Base-by-base conservation (phyloP, 2,113 vertebrate genomes). In the Ictalurus punctatus region DNA sequence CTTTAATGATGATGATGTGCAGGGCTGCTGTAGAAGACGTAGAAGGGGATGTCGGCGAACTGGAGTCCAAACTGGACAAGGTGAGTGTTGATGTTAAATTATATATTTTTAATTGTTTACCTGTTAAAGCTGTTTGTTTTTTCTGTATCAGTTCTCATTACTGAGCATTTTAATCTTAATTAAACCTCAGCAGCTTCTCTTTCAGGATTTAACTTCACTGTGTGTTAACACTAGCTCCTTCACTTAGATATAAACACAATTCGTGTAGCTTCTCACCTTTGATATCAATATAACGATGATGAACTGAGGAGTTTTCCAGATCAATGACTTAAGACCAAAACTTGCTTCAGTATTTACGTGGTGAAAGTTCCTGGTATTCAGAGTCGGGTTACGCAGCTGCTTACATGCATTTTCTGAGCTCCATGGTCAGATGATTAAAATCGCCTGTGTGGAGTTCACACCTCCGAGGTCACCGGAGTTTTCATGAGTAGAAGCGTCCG, bases 61-160 rank as follows among this genome's bases (percentile, higher is more conserved):
- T 90, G 83, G 89, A 90, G 63, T 87, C 86, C 61, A 90, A 87
- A 85, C 86, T 90, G 56, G 89, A 90, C 25, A 90, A 87, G 89
- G 89, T 90, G 82, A 90, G 82, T 69, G 25, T 69, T 12, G 13
- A 58, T 82, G 6, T 52, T 84, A 8, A 27, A 19, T n/a, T 0
- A 16, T n/a, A 19, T 14, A 19, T 69, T 69, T 44, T 56, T 69
- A 69, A 73, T 73, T 21, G 34, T 73, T 40, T 73, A 4, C 2
- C 12, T 30, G 65, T 67, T 30, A 17, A 7, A 1, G 2, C 37
- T 9, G 17, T 73, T 73, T 37, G 21, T 48, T 44, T 76, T 12
- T 27, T 78, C 5, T 40, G 71, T 74, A 23, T 74, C 8, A 78
- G 40, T 48, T 48, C 71, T 74, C 71, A 40, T 23, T 40, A 16